Base-by-base conservation (phyloP, 2,888 invertebrate genomes). In the Argyresthia goedartella region DNA sequence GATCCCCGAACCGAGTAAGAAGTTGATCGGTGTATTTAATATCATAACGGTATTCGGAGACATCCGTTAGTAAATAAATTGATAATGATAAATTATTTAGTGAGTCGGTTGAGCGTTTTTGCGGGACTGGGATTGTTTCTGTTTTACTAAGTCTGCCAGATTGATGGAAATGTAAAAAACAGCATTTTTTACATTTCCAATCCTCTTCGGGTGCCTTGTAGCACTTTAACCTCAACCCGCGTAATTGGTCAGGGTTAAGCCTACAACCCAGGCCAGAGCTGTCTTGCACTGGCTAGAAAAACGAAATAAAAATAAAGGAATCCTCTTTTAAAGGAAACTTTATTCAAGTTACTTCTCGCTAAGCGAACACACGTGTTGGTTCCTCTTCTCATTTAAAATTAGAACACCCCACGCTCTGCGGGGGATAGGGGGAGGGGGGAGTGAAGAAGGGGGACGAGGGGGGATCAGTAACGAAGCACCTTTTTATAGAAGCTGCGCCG, bases 361-460 rank as follows among this genome's bases (percentile, higher is more conserved):
- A 78, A 82, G 80, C 79, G 75, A 75, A 69, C 71, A 77, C 85
- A 84, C 82, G 82, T 84, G 84, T 69, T 75, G 55, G 76, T 71
- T 81, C 79, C 75, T 76, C 74, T 73, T 79, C 77, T 73, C 71
- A 71, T 70, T 69, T 84, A 84, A 80, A 77, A 77, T 79, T 85
- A 81, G 85, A 73, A 62, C 62, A 60, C 60, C 65, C 67, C 13
- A 10, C 48, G 11, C 9, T 48, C 35, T 43, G 43, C 13, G 48
- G 63, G 60, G 61, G 61, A 59, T 57, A 60, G 62, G 62, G 64
- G 62, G 65, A 63, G 66, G 63, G 63, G 64, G 62, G 61, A 57
- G 41, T 39, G 50, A 39, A 39, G 34, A 49, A 25, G 46, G 42
- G 49, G 52, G 45, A 13, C 45, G 47, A 61, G 60, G 55, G 61